Percentiles rank a stretch among this genome's conserved stretches.
Conservation (phyloP, 2,797 vertebrate genomes). For the Epinephelus coioides region DNA sequence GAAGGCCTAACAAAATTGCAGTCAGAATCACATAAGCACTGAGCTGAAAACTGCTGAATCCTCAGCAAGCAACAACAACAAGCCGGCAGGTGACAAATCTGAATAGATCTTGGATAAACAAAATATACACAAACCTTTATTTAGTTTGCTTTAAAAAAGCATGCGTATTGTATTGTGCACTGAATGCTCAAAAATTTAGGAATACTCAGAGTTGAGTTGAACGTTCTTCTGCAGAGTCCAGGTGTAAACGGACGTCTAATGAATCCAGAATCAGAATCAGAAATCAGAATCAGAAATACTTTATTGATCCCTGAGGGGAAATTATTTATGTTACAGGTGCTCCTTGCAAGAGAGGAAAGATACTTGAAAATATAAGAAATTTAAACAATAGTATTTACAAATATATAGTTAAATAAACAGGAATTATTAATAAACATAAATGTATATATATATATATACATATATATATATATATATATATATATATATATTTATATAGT, state of each 20-base stretch:
- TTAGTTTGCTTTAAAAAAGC: constrained; percentile 29
- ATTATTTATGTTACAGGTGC: no score
- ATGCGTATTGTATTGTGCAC: constrained; percentile 9
- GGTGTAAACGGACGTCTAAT: not conserved
- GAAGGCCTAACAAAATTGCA: constrained; percentile 48
- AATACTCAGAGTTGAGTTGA: not conserved
- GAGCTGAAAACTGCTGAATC: constrained; percentile 46
- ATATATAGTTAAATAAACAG: no score
- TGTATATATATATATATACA: no score
- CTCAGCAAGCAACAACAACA: constrained; percentile 37
- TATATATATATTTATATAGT: no score
- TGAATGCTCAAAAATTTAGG: constrained; percentile 6
- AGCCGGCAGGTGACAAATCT: constrained; percentile 46
- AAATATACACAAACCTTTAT: constrained; percentile 41
- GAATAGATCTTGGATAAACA: constrained; percentile 47
- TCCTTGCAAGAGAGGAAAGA: no score
- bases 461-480: no score
- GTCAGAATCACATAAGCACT: constrained; percentile 51
- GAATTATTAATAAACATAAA: no score
- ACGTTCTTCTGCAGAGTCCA: not conserved
- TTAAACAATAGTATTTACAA: no score
- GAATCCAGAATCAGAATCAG: no score
- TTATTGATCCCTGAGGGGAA: no score
- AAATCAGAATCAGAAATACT: no score
- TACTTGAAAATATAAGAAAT: no score